Conservation (phyloP, 2,888 invertebrate species). For the Myathropa florea region DNA sequence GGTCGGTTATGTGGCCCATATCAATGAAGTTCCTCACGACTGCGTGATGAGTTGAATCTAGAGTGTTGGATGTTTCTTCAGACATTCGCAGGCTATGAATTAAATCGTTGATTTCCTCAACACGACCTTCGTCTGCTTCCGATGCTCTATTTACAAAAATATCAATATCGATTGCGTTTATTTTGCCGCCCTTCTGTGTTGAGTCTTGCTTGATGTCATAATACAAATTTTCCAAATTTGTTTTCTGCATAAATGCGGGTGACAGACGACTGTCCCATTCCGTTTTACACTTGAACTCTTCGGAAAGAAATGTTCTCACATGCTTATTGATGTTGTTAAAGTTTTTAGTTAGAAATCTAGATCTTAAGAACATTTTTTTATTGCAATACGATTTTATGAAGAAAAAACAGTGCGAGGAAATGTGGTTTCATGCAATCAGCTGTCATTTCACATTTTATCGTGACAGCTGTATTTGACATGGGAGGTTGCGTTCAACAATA, state of each 20-base stretch:
- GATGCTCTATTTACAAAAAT: slow-evolving; percentile 87
- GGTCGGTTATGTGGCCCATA: slow-evolving; percentile 78
- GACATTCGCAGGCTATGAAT: slow-evolving; percentile 87
- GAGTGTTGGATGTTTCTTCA: slow-evolving; percentile 85
- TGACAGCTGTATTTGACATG: background rate
- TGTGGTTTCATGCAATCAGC: slow-evolving; percentile 40
- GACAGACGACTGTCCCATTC: slow-evolving; percentile 86
- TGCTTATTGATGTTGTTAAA: slow-evolving; percentile 4
- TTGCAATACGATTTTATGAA: background rate
- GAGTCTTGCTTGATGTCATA: slow-evolving; percentile 85
- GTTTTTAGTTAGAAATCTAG: slow-evolving; percentile 59
- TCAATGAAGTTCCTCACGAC: slow-evolving; percentile 85
- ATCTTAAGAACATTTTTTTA: slow-evolving; percentile 56
- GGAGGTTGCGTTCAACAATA: slow-evolving; percentile 10
- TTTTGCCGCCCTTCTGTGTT: slow-evolving; percentile 83
- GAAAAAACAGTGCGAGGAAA: slow-evolving; percentile 24
- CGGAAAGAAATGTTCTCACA: slow-evolving; percentile 84
- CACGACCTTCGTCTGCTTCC: slow-evolving; percentile 81
- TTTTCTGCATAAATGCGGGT: slow-evolving; percentile 83
- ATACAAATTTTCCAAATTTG: slow-evolving; percentile 87
- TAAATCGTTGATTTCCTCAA: slow-evolving; percentile 88
- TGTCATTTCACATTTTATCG: background rate
- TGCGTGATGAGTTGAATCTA: slow-evolving; percentile 92
- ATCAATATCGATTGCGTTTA: slow-evolving; percentile 91
- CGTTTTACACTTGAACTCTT: slow-evolving; percentile 87